Conservation (phyloP, 2,113 vertebrate genomes). For the Crotalus helleri region DNA sequence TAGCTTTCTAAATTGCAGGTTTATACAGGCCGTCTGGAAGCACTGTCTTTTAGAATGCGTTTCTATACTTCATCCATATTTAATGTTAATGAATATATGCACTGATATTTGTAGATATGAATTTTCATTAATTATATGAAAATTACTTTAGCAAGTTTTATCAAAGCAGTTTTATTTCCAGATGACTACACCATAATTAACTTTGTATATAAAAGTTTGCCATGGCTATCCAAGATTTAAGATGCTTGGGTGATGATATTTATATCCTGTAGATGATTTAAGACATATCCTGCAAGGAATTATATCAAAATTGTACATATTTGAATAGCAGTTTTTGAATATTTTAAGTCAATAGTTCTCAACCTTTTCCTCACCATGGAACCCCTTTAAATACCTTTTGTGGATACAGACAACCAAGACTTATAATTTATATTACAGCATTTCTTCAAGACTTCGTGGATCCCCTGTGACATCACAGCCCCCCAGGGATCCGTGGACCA, state of each 20-base stretch:
- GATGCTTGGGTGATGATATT: neutral
- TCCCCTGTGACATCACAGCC: neutral
- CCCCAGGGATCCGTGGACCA: neutral
- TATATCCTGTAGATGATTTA: neutral
- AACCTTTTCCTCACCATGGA: neutral
- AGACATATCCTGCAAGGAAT: neutral
- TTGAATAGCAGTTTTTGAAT: neutral
- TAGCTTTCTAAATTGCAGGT: neutral
- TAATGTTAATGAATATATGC: neutral
- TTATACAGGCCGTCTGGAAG: neutral
- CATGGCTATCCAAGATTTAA: neutral
- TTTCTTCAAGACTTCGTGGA: neutral
- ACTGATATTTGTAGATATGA: neutral
- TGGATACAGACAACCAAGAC: no score
- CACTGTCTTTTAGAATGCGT: neutral
- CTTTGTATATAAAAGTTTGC: neutral
- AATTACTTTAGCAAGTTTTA: neutral
- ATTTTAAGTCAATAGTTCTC: neutral
- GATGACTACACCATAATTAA: neutral
- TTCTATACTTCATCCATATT: neutral
- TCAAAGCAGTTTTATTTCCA: neutral
- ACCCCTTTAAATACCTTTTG: neutral
- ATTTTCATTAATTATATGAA: neutral
- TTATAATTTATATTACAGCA: neutral
- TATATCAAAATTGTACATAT: neutral